Percentiles rank a stretch among this genome's conserved stretches.
Conservation (phyloP, 2,888 invertebrate genomes). For the Himalopsyche kuldschensis region DNA sequence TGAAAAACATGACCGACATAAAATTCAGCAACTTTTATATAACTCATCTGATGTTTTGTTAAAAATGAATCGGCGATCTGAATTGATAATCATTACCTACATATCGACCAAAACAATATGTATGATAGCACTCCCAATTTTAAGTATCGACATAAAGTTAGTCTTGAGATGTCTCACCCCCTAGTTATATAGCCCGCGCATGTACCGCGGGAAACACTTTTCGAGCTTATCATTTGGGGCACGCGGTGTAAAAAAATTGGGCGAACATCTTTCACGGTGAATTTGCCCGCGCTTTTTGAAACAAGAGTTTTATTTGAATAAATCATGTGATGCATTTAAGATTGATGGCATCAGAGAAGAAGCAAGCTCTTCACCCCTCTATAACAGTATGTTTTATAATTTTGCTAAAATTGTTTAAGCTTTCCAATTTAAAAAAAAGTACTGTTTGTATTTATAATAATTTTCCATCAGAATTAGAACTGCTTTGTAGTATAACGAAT, state of each 20-base stretch:
- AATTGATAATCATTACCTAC: no score
- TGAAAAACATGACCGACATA: no score
- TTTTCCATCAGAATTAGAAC: no score
- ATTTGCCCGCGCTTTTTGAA: not conserved
- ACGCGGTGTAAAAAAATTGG: not conserved
- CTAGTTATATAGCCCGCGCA: not conserved
- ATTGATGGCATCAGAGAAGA: not conserved
- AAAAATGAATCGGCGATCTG: no score
- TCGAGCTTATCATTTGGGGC: not conserved
- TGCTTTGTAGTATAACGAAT: no score
- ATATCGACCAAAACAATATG: no score
- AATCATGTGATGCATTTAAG: conserved; percentile 1
- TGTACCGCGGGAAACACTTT: not conserved
- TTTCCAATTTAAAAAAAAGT: no score
- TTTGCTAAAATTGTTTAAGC: no score
- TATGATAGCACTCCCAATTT: not conserved
- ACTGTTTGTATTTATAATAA: no score
- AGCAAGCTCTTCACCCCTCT: not conserved
- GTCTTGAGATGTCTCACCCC: not conserved
- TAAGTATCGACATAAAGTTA: not conserved
- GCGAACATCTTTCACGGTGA: not conserved
- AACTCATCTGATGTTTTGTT: no score
- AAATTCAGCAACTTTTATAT: no score
- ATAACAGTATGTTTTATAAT: not conserved
- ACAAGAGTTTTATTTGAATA: not conserved